These are phyloP conservation scores for Iselma pallidipennis DNA, from an alignment of 2,888 invertebrate species.

Conservation along the genomic window DNA sequence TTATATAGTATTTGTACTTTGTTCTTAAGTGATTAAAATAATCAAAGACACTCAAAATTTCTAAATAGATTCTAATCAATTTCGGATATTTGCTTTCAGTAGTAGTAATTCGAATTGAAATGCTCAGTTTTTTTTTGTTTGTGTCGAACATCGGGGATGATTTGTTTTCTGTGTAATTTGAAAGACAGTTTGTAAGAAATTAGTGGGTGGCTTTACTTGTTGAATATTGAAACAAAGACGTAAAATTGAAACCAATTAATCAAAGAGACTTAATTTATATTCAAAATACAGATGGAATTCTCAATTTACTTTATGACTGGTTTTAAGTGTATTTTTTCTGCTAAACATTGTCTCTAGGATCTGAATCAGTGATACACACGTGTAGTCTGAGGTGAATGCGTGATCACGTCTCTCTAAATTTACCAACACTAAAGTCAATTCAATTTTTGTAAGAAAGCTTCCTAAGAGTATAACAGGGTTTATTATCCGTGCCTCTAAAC, in stretches of 20 bases:
- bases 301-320: too few relatives aligned
- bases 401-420: not conserved
- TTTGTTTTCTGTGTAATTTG: not conserved
- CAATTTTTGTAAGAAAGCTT: not conserved
- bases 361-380: too few relatives aligned
- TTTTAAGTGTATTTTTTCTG: not conserved
- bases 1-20: not conserved
- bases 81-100: too few relatives aligned
- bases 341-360: too few relatives aligned
- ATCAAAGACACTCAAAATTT: not conserved
- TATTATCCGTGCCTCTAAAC: not conserved
- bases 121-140: too few relatives aligned
- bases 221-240: not conserved
- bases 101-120: too few relatives aligned
- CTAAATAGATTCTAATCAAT: too few relatives aligned
- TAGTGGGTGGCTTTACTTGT: not conserved
- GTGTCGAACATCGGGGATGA: too few relatives aligned
- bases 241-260: not conserved
- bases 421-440: not conserved
- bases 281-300: not conserved
- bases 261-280: not conserved
- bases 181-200: not conserved
- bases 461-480: too few relatives aligned
- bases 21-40: not conserved
- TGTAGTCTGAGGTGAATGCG: not conserved